Evolutionary conservation across 1,140 invertebrate genomes (phyloP), one percentile per base, ranked within the genome.

Genomic region (Potamilus streckersoni): DNA sequence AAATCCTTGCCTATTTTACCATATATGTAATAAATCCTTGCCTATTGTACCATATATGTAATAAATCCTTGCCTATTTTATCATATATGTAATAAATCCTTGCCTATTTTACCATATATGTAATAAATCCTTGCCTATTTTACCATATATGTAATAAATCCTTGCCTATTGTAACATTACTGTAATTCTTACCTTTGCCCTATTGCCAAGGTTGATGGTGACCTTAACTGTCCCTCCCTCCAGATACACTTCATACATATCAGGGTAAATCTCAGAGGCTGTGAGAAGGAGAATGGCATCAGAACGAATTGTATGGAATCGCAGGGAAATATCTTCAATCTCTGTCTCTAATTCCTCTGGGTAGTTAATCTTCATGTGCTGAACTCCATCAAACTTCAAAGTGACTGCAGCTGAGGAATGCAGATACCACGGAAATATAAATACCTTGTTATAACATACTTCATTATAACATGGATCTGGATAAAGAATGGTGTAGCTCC

Each of bases 291-390:
- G 82, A 20, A 92, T 83, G 38, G 91, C 90, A 78, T 83, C 90
- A 1, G 95, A 93, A 82, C 94, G 92, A 16, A 92, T 93, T 6
- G 97, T 98, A 80, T 94, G 93, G 89, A 99, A 98, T 57, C 97
- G 92, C 23, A 99, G 90, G 38, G 94, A 92, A 57, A 99, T 92
- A 86, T 98, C 96, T 89, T 99, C 97, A 0, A 96, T 96, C 89
- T 98, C 96, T 0, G 95, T 97, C 73, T 93, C 92, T 71, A 94
- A 94, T 73, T 96, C 94, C 49, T 95, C 92, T 2, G 94, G 93
- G 89, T 97, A 91, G 19, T 93, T 92, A 16, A 96, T 93, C 27
- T 93, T 93, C 88, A 97, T 92, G 83, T 96, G 95, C 87, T 98
- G 95, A 19, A 94, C 94, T 19, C 96, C 96, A 86, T 98, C 96